phyloP scores from a whole-genome alignment of 2,113 vertebrate species.

The Cyanocitta stelleri region DNA sequence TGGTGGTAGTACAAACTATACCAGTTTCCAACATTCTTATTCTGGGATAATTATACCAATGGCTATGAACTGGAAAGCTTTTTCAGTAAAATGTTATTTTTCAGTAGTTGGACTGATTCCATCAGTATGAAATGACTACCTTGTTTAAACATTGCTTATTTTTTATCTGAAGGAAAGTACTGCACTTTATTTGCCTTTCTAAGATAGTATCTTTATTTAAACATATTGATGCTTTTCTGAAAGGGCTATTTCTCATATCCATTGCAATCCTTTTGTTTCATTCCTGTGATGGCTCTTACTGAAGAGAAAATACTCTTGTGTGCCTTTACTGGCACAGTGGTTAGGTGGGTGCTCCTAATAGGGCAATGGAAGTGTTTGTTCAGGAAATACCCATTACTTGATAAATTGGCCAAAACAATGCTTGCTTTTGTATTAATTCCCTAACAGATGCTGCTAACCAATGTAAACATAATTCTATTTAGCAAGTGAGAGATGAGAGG shows the following conservation, averaged over 20 bases:
- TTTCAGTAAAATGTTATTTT: not conserved
- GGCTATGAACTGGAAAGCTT: not conserved
- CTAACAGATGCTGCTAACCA: not conserved
- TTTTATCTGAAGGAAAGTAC: not conserved
- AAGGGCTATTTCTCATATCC: not conserved
- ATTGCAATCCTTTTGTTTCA: not conserved
- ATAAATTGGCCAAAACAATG: not conserved
- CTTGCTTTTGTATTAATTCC: not conserved
- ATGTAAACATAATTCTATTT: not conserved
- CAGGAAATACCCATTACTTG: not conserved
- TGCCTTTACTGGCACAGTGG: not conserved
- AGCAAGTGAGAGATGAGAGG: not conserved
- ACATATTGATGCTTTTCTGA: not conserved
- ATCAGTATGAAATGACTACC: not conserved
- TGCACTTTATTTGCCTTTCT: not conserved
- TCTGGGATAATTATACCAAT: not conserved
- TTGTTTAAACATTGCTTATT: not conserved
- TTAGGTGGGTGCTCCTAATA: not conserved
- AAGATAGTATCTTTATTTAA: not conserved
- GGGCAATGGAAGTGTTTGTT: not conserved
- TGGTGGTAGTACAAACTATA: not conserved
- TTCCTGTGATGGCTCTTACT: not conserved
- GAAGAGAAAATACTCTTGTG: not conserved
- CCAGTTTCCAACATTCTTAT: not conserved
- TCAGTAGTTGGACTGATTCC: not conserved